These are phyloP conservation scores for Ptilodon capucinus DNA, from an alignment of 2,888 invertebrate genomes.

Conservation along the genomic window DNA sequence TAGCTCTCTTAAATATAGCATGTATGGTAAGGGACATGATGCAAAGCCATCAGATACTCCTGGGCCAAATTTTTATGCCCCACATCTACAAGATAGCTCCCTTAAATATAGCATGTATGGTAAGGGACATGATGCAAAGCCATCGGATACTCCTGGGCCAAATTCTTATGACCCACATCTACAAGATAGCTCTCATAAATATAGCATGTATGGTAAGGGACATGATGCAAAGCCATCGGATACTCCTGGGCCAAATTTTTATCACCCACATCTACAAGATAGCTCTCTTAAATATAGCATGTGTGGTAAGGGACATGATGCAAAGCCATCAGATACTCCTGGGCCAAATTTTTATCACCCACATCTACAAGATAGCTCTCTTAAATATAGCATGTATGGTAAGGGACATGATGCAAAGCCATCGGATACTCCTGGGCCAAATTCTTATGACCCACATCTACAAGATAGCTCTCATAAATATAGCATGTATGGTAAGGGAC, in stretches of 20 bases:
- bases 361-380: slow-evolving; percentile 74
- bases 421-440: slow-evolving; percentile 81
- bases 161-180: slow-evolving; percentile 82
- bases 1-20: slow-evolving; percentile 84
- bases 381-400: slow-evolving; percentile 81
- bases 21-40: slow-evolving; percentile 83
- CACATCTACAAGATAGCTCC: slow-evolving; percentile 79
- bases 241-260: slow-evolving; percentile 85
- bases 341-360: slow-evolving; percentile 82
- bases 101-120: slow-evolving; percentile 86
- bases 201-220: slow-evolving; percentile 84
- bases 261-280: slow-evolving; percentile 80
- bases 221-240: slow-evolving; percentile 75
- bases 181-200: slow-evolving; percentile 79
- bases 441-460: slow-evolving; percentile 81
- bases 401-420: slow-evolving; percentile 71
- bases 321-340: slow-evolving; percentile 76
- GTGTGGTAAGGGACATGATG: slow-evolving; percentile 75
- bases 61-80: slow-evolving; percentile 78
- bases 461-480: slow-evolving; percentile 81
- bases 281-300: slow-evolving; percentile 83
- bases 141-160: slow-evolving; percentile 68
- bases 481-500: slow-evolving; percentile 84
- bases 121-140: slow-evolving; percentile 72
- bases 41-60: slow-evolving; percentile 60